Percentiles rank a stretch among this genome's conserved stretches.
phyloP scores from a whole-genome alignment of 2,888 invertebrate genomes.

The Taphrorychus bicolor region DNA sequence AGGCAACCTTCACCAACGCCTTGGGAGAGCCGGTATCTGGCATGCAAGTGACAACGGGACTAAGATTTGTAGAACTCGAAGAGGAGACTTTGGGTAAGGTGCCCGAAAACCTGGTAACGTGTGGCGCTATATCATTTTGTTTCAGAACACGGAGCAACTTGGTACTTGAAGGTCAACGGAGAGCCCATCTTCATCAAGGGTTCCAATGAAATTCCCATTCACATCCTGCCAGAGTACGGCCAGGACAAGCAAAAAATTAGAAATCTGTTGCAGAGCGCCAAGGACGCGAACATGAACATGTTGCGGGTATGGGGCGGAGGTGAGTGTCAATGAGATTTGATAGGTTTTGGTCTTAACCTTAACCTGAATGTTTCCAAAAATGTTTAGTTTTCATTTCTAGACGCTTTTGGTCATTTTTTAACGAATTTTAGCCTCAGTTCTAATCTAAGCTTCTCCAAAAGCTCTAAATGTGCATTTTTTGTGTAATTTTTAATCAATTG shows the following conservation, averaged over 20 bases:
- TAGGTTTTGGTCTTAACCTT: no score
- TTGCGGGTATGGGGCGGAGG: constrained; percentile 97
- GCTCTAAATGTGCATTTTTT: no score
- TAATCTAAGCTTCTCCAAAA: no score
- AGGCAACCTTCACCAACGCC: constrained; percentile 61
- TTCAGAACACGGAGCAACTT: constrained; percentile 69
- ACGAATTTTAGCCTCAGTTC: no score
- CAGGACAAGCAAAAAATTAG: constrained; percentile 66
- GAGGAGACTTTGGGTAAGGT: constrained; percentile 70
- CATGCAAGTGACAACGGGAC: constrained; percentile 77
- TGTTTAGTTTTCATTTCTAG: no score
- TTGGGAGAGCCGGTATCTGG: constrained; percentile 49
- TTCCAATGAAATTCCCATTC: constrained; percentile 91
- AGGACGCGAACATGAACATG: constrained; percentile 87
- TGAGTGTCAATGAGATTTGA: no score
- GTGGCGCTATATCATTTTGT: no score
- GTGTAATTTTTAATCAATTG: no score
- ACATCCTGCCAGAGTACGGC: constrained; percentile 81
- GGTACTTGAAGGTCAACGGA: constrained; percentile 87
- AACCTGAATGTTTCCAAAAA: no score
- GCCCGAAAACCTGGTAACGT: neutral
- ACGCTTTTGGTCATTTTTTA: no score
- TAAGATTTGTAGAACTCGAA: constrained; percentile 83
- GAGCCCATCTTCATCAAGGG: constrained; percentile 93
- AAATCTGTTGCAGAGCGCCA: constrained; percentile 72